Evolutionary conservation across 2,888 invertebrate species (phyloP).

Genomic region (Pristionchus maxplancki): DNA sequence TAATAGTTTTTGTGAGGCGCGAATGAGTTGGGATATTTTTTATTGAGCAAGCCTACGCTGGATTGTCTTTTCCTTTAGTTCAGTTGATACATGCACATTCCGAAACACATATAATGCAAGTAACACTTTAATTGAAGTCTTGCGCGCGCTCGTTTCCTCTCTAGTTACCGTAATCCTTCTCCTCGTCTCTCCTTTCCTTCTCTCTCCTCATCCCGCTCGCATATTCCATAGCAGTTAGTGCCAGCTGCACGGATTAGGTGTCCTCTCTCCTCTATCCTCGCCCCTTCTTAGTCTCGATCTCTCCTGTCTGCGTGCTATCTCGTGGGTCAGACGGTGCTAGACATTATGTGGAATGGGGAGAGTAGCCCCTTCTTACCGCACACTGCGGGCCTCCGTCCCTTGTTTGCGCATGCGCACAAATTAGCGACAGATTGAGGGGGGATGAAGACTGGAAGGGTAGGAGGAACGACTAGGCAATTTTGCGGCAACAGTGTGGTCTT

Average conservation of each 20-base stretch:
- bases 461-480: neutral
- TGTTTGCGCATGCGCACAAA: neutral
- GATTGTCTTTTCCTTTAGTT: neutral
- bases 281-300: neutral
- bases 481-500: neutral
- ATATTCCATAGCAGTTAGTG: neutral
- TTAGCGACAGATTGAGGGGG: slow-evolving; percentile 38
- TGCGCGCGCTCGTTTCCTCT: neutral
- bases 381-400: neutral
- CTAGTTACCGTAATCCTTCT: slow-evolving; percentile 24
- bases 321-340: too few species aligned
- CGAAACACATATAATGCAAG: neutral
- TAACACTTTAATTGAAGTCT: neutral
- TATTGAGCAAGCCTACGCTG: neutral
- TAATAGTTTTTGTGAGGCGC: neutral
- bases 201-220: slow-evolving; percentile 15
- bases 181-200: neutral
- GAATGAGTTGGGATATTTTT: too few species aligned
- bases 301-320: neutral
- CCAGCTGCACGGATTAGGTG: slow-evolving; percentile 27
- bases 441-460: neutral
- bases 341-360: too few species aligned
- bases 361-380: slow-evolving; percentile 1
- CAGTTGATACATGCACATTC: neutral
- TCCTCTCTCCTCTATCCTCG: slow-evolving; percentile 19